phyloP scores from a whole-genome alignment of 1,140 invertebrate species.

The Cyrtorhinus lividipennis region DNA sequence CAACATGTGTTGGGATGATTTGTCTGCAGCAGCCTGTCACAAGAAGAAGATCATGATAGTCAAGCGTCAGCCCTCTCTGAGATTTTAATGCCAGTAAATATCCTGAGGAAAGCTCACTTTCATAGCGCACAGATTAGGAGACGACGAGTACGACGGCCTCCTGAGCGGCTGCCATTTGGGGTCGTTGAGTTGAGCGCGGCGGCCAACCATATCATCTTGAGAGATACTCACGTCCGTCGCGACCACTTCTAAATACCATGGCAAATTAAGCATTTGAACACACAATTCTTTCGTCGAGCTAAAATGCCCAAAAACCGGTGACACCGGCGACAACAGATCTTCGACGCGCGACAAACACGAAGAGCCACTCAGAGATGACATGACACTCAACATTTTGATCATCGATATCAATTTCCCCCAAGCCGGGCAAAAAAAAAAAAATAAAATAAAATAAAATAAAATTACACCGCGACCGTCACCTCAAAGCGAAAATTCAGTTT shows the following conservation, averaged over 20 bases:
- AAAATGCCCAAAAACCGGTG: too few species aligned
- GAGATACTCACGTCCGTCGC: neutral
- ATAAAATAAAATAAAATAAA: neutral
- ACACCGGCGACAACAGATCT: too few species aligned
- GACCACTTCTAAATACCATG: neutral
- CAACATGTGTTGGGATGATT: neutral
- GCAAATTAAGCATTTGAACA: neutral
- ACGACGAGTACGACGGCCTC: neutral
- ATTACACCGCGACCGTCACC: too few species aligned
- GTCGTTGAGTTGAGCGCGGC: neutral
- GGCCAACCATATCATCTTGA: neutral
- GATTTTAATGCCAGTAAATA: too few species aligned
- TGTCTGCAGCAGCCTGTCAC: neutral
- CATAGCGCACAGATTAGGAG: constrained; percentile 8
- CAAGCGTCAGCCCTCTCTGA: too few species aligned
- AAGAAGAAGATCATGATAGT: too few species aligned
- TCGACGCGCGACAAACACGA: too few species aligned
- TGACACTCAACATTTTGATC: too few species aligned
- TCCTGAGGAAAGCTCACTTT: too few species aligned
- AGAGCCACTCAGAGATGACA: too few species aligned
- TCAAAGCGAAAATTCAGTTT: too few species aligned
- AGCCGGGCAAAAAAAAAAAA: neutral
- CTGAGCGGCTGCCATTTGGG: neutral
- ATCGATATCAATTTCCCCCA: neutral
- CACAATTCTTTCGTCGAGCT: too few species aligned